phyloP scores from a whole-genome alignment of 2,113 vertebrate genomes.

The Tragelaphus strepsiceros region DNA sequence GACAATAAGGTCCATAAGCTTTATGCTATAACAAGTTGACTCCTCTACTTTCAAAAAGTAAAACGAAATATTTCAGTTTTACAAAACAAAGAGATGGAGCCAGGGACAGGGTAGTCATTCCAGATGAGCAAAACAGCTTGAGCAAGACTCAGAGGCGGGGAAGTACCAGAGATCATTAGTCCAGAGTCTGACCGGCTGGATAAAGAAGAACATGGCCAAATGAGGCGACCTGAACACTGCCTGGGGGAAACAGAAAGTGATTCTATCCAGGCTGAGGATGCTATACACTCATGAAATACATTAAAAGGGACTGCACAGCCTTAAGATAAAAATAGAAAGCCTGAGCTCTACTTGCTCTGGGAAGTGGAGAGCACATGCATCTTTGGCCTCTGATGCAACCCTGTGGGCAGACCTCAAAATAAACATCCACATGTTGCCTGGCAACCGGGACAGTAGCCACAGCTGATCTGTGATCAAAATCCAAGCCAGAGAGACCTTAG shows the following conservation, averaged over 20 bases:
- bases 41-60: not conserved
- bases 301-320: not conserved
- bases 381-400: constrained; percentile 4
- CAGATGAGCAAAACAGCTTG: not conserved
- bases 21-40: not conserved
- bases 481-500: not conserved
- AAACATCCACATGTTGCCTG: constrained; percentile 74
- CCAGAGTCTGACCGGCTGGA: not conserved
- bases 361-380: not conserved
- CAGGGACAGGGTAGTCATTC: not conserved
- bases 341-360: not conserved
- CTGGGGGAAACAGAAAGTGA: too few relatives aligned
- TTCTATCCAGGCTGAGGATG: not conserved
- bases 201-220: not conserved
- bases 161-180: not conserved
- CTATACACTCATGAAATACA: not conserved
- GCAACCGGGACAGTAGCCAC: constrained; percentile 46
- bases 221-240: not conserved
- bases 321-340: constrained; percentile 27
- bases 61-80: not conserved
- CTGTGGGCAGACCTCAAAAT: not conserved
- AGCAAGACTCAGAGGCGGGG: not conserved
- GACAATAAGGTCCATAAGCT: not conserved
- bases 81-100: not conserved
- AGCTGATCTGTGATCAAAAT: constrained; percentile 21